A percentile compares a stretch with the other conserved stretches of the same genome.
phyloP scores from a whole-genome alignment of 1,140 invertebrate genomes.

The Drosophila littoralis region DNA sequence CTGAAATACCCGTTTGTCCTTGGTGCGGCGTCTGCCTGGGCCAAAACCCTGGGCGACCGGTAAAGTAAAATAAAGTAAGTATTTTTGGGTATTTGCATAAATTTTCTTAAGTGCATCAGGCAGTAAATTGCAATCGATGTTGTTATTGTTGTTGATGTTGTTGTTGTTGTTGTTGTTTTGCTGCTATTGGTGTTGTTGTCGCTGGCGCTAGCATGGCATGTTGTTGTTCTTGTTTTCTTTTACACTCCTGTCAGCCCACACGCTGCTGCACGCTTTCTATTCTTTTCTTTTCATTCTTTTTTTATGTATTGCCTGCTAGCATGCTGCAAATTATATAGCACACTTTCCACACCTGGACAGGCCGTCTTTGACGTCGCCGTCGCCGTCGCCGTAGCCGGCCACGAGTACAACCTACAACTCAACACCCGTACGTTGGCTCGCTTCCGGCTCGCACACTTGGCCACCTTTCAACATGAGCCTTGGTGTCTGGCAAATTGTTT shows the following conservation, averaged over 20 bases:
- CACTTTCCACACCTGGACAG: constrained; percentile 81
- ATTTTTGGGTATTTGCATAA: constrained; percentile 84
- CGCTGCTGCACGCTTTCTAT: constrained; percentile 59
- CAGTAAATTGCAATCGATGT: constrained; percentile 84
- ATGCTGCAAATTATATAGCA: constrained; percentile 80
- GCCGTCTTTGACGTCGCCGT: constrained; percentile 42
- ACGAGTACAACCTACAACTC: constrained; percentile 62
- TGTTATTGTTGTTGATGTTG: constrained; percentile 52
- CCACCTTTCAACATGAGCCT: constrained; percentile 79
- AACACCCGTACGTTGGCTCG: constrained; percentile 30
- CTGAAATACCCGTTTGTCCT: constrained; percentile 75
- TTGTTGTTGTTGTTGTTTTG: constrained; percentile 55
- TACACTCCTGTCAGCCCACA: constrained; percentile 29
- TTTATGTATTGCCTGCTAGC: constrained; percentile 49
- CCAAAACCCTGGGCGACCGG: constrained; percentile 18
- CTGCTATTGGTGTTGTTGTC: constrained; percentile 10
- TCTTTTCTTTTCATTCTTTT: constrained; percentile 27
- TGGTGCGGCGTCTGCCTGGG: constrained; percentile 59
- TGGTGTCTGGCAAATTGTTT: constrained; percentile 82
- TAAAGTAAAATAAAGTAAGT: constrained; percentile 72
- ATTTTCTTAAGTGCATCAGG: constrained; percentile 84
- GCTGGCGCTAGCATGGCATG: constrained; percentile 19
- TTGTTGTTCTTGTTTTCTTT: constrained; percentile 58
- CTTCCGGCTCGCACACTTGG: constrained; percentile 56
- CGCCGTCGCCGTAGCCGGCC: constrained; percentile 57